phyloP scores from a whole-genome alignment of 1,140 invertebrate genomes.

The Sinella curviseta region DNA sequence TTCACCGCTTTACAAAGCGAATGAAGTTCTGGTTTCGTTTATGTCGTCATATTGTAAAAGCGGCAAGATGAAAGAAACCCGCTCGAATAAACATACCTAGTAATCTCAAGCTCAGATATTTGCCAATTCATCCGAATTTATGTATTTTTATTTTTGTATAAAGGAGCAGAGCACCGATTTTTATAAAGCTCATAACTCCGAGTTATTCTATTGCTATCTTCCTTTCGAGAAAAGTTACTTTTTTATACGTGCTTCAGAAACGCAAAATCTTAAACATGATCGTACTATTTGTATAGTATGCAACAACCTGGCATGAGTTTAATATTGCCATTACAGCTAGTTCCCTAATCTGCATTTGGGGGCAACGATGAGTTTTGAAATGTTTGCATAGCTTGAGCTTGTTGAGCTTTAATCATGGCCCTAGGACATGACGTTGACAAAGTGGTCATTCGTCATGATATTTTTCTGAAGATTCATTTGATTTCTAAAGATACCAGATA shows the following conservation, averaged over 20 bases:
- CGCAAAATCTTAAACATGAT: not conserved
- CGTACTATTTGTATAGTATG: not conserved
- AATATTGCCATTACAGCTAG: too few relatives aligned
- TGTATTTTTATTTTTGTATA: slow-evolving; percentile 4
- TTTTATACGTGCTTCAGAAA: not conserved
- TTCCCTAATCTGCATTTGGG: not conserved
- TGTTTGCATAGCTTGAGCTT: not conserved
- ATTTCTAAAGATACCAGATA: not conserved
- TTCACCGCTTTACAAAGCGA: not conserved
- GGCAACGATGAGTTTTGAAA: not conserved
- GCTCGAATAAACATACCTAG: slow-evolving; percentile 38
- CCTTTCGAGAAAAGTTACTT: not conserved
- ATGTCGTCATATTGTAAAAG: not conserved
- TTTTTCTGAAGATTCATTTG: not conserved
- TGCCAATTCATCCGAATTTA: slow-evolving; percentile 42
- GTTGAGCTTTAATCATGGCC: too few relatives aligned
- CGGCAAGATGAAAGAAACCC: slow-evolving; percentile 38
- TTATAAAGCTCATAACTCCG: not conserved
- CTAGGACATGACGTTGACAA: slow-evolving; percentile 5
- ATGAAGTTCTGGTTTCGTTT: not conserved
- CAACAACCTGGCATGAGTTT: too few relatives aligned
- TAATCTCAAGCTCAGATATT: slow-evolving; percentile 13
- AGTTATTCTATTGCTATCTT: not conserved
- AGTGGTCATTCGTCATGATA: slow-evolving; percentile 6
- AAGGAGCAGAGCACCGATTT: not conserved